Evolutionary conservation across 2,113 vertebrate genomes (phyloP).

Genomic region (Fulica atra): DNA sequence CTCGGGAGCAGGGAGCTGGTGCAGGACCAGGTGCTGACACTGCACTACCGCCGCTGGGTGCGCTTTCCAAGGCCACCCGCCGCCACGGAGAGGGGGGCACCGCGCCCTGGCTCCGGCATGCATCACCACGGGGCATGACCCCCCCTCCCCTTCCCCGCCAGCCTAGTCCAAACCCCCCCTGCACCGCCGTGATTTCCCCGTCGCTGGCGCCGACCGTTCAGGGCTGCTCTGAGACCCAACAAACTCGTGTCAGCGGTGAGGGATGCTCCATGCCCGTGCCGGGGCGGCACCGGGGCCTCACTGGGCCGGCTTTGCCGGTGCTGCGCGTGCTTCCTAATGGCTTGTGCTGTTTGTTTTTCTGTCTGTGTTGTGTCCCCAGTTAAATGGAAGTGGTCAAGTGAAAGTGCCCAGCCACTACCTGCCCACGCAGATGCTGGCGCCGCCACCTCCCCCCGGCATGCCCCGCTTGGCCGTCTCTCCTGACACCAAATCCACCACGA

Average conservation of each 20-base stretch:
- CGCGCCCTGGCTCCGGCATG: fast-evolving
- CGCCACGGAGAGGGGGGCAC: background rate
- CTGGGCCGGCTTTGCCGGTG: background rate
- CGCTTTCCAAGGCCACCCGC: background rate
- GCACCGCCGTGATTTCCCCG: background rate
- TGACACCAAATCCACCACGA: slow-evolving; percentile 89
- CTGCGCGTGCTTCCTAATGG: slow-evolving; percentile 47
- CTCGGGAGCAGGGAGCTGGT: fast-evolving
- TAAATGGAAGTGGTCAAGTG: slow-evolving; percentile 93
- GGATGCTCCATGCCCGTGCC: background rate
- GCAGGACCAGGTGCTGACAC: background rate
- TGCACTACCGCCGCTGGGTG: fast-evolving
- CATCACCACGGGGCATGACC: background rate
- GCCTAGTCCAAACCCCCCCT: background rate
- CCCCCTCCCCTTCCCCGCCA: no score
- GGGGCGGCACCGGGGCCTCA: background rate
- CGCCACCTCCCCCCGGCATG: slow-evolving; percentile 85
- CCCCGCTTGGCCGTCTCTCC: slow-evolving; percentile 84
- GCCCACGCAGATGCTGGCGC: slow-evolving; percentile 91
- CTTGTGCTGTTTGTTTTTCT: slow-evolving; percentile 70
- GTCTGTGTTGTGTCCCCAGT: slow-evolving; percentile 81
- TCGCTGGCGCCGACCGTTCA: background rate
- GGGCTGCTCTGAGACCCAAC: slow-evolving; percentile 56
- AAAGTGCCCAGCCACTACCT: slow-evolving; percentile 93
- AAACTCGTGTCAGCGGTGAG: background rate